Conservation (phyloP, 2,888 invertebrate genomes). For the Boloria selene region DNA sequence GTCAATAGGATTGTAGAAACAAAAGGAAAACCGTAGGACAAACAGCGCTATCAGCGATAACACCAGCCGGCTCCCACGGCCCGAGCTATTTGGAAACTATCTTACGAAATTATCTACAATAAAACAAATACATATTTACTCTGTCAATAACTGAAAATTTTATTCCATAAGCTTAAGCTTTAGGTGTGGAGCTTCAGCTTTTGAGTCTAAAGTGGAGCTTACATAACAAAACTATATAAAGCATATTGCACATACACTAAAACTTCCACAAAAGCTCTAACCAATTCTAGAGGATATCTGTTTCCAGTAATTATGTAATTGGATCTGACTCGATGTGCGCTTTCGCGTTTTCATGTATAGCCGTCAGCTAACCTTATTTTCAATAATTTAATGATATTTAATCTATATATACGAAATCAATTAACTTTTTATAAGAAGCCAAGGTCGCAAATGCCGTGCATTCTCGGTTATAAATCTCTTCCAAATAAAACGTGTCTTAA, state of each 20-base stretch:
- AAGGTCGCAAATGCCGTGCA: slow-evolving; percentile 36
- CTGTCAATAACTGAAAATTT: background rate
- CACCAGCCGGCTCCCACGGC: slow-evolving; percentile 46
- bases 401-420: slow-evolving; percentile 22
- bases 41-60: slow-evolving; percentile 46
- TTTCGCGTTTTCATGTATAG: too few species aligned
- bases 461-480: slow-evolving; percentile 39
- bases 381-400: background rate
- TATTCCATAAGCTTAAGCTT: background rate
- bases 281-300: too few species aligned
- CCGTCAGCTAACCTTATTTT: background rate
- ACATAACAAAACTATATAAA: too few species aligned
- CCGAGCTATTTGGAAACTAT: slow-evolving; percentile 30
- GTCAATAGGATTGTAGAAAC: slow-evolving; percentile 35
- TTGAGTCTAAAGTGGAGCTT: too few species aligned
- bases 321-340: too few species aligned
- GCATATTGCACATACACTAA: too few species aligned
- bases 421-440: slow-evolving; percentile 27
- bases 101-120: slow-evolving; percentile 23
- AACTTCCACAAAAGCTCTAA: too few species aligned
- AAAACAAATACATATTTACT: slow-evolving; percentile 18
- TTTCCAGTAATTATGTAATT: too few species aligned
- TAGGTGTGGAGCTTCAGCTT: too few species aligned
- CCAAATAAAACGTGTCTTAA: slow-evolving; percentile 37
- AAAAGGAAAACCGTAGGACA: slow-evolving; percentile 45